These are phyloP conservation scores for Scylla paramamosain DNA, from an alignment of 1,140 invertebrate species.

Conservation along the genomic window DNA sequence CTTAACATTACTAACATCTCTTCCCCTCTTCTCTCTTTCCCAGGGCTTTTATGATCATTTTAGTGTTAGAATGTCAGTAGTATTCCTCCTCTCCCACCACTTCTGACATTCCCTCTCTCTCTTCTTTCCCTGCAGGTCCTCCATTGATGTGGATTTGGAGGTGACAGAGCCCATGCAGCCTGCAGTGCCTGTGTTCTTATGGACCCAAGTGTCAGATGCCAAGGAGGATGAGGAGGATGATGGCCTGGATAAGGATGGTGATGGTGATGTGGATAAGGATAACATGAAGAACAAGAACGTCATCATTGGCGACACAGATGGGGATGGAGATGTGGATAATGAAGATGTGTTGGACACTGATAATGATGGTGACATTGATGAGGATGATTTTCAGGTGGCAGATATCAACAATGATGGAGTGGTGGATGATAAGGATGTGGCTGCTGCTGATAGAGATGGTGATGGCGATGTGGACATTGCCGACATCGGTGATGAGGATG, in stretches of 20 bases:
- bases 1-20: too few relatives aligned
- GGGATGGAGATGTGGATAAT: conserved; percentile 72
- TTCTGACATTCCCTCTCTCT: neutral
- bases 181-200: conserved; percentile 70
- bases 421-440: conserved; percentile 70
- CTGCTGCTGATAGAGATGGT: conserved; percentile 67
- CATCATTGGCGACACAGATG: conserved; percentile 70
- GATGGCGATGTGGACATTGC: conserved; percentile 75
- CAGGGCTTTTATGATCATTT: too few relatives aligned
- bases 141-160: conserved; percentile 49
- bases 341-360: conserved; percentile 74
- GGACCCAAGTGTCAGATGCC: conserved; percentile 46
- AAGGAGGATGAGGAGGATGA: conserved; percentile 39
- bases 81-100: neutral
- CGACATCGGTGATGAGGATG: conserved; percentile 76
- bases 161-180: conserved; percentile 45
- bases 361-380: conserved; percentile 76
- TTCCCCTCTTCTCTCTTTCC: too few relatives aligned
- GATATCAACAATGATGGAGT: conserved; percentile 75
- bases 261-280: conserved; percentile 51
- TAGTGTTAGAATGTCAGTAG: neutral
- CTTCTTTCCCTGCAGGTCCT: conserved; percentile 26
- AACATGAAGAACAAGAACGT: neutral
- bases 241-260: conserved; percentile 67
- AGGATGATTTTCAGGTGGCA: conserved; percentile 68